These are phyloP conservation scores for Zygothrica quintamaculata DNA, from an alignment of 2,888 invertebrate species.

Conservation along the genomic window DNA sequence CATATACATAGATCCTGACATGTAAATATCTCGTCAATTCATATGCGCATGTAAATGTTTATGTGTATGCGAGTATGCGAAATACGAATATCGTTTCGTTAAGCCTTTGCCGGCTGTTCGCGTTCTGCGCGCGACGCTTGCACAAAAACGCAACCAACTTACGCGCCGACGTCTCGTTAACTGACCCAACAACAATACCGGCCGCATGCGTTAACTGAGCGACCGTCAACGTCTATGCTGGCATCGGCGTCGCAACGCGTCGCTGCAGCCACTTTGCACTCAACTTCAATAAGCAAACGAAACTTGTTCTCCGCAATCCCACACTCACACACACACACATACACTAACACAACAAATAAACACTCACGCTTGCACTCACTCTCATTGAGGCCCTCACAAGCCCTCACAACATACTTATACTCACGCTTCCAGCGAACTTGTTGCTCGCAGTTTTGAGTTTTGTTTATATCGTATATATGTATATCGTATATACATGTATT, in stretches of 20 bases:
- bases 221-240: conserved; percentile 12
- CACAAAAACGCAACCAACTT: conserved; percentile 70
- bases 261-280: conserved; percentile 67
- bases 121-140: conserved; percentile 52
- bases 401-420: conserved; percentile 16
- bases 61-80: neutral
- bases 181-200: conserved; percentile 71
- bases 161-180: conserved; percentile 74
- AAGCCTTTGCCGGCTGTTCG: conserved; percentile 37
- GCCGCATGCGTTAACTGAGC: conserved; percentile 60
- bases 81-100: conserved; percentile 3
- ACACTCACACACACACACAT: too few relatives aligned
- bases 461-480: conserved; percentile 44
- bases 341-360: conserved; percentile 9
- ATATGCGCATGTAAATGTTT: conserved; percentile 21
- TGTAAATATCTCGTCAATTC: too few relatives aligned
- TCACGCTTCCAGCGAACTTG: conserved; percentile 51
- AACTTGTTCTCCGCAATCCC: conserved; percentile 70
- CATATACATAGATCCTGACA: neutral
- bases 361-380: conserved; percentile 21
- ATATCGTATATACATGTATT: neutral
- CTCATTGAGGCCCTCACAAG: conserved; percentile 3
- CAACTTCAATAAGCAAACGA: conserved; percentile 65
- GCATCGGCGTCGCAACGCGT: conserved; percentile 12
- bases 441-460: conserved; percentile 54